Base-by-base conservation (phyloP, 1,140 invertebrate genomes). In the Cotesia vestalis region DNA sequence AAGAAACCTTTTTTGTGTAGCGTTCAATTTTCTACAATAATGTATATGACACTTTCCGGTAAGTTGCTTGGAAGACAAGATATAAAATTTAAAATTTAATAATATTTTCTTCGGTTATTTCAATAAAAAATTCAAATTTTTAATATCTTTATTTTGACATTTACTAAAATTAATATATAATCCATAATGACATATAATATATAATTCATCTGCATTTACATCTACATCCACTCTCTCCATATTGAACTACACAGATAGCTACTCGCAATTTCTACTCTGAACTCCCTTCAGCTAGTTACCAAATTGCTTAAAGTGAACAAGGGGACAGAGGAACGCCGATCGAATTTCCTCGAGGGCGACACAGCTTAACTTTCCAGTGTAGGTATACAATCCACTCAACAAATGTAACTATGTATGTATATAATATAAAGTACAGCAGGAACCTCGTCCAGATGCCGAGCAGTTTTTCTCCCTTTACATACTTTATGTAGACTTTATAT, bases 371-470 rank as follows among this genome's bases (percentile, higher is more conserved):
- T 38, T 11, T n/a, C 12, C 8, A 20, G 17, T 38, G 17, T 20
- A 9, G 4, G 46, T 20, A 51, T 12, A 61, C 9, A 27, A 27
- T 27, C 27, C 27, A 27, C 27, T 27, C 27, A 27, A 27, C 17
- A 8, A 27, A 67, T 46, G 40, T 46, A 46, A 6, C 6, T 46
- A 46, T 35, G 46, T 69, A 40, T 17, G 51, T 36, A 36, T 36
- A 6, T n/a, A 17, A 40, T 55, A 38, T n/a, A 61, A 14, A 12
- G 27, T 27, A 27, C 27, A 27, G 27, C 27, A 27, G 20, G 36
- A 17, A 70, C 53, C 17, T 40, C 12, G 36, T 66, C 61, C 69
- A 71, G 61, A 60, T 69, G 67, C 61, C 35, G 46, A 71, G 36
- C n/a, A 66, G 35, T 66, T 51, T 53, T 38, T 59, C 27, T 20